Evolutionary conservation across 2,888 invertebrate genomes (phyloP).

Genomic region (Torymus auratus): DNA sequence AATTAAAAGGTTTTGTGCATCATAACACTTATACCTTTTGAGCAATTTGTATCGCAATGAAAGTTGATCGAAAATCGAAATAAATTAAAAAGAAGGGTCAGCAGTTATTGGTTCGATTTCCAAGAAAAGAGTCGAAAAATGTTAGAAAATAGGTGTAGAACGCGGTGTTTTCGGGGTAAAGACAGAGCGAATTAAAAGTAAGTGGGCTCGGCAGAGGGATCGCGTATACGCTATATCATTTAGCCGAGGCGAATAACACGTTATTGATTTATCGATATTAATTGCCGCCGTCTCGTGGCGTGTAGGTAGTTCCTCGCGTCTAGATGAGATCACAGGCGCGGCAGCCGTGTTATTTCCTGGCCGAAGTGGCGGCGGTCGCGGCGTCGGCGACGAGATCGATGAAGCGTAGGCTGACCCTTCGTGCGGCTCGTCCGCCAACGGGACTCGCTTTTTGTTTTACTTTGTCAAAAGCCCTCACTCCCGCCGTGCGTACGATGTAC

Average conservation of each 20-base stretch:
- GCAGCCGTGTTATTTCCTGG: constrained; percentile 47
- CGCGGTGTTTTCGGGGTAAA: constrained; percentile 27
- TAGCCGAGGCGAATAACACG: constrained; percentile 21
- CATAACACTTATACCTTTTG: background rate
- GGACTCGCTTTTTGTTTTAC: constrained; percentile 48
- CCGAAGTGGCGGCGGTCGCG: constrained; percentile 7
- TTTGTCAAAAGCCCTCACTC: constrained; percentile 37
- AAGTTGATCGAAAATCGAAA: background rate
- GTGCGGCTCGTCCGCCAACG: constrained; percentile 20
- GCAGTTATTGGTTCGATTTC: background rate
- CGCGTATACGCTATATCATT: constrained; percentile 31
- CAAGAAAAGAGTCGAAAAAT: constrained; percentile 27
- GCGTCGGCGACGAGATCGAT: constrained; percentile 40
- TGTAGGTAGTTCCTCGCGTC: constrained; percentile 40
- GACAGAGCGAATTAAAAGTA: constrained; percentile 42
- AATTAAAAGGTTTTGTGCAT: no score
- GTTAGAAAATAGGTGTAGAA: constrained; percentile 13
- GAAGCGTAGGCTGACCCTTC: constrained; percentile 51
- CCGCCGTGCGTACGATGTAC: background rate
- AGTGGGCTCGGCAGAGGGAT: constrained; percentile 21
- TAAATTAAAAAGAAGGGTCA: background rate
- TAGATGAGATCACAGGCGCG: constrained; percentile 52
- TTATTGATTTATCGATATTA: constrained; percentile 57
- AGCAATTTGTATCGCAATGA: background rate
- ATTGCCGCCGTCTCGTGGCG: constrained; percentile 33